These are phyloP conservation scores for Scarus forsteni DNA, from an alignment of 2,797 vertebrate genomes.

Conservation along the genomic window DNA sequence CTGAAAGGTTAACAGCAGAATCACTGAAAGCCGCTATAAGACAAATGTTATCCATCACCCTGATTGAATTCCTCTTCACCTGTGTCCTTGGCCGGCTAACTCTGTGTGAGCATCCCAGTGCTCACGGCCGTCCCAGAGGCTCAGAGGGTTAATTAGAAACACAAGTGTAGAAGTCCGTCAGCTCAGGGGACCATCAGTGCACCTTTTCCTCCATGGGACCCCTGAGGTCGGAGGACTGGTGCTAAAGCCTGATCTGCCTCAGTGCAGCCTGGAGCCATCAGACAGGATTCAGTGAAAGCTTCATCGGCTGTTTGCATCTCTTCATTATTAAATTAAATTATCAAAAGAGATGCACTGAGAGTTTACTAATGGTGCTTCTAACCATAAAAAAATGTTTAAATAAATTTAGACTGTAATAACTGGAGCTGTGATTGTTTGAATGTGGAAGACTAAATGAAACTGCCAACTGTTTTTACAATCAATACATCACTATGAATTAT, in stretches of 20 bases:
- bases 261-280: neutral
- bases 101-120: conserved; percentile 53
- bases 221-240: neutral
- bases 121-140: conserved; percentile 60
- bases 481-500: neutral
- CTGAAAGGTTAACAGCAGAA: conserved; percentile 59
- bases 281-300: neutral
- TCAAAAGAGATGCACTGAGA: no score
- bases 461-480: neutral
- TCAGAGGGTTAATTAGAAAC: conserved; percentile 72
- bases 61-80: conserved; percentile 70
- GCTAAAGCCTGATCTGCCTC: conserved; percentile 12
- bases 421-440: neutral
- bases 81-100: conserved; percentile 65
- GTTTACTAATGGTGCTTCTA: neutral
- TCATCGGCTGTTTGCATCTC: no score
- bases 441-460: neutral
- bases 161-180: conserved; percentile 63
- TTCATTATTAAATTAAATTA: no score
- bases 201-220: conserved; percentile 17
- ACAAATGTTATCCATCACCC: conserved; percentile 69
- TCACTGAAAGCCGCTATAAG: conserved; percentile 48
- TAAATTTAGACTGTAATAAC: neutral
- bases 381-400: neutral
- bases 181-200: conserved; percentile 27